Evolutionary conservation across 2,888 invertebrate species (phyloP).

Genomic region (Lycaena phlaeas): DNA sequence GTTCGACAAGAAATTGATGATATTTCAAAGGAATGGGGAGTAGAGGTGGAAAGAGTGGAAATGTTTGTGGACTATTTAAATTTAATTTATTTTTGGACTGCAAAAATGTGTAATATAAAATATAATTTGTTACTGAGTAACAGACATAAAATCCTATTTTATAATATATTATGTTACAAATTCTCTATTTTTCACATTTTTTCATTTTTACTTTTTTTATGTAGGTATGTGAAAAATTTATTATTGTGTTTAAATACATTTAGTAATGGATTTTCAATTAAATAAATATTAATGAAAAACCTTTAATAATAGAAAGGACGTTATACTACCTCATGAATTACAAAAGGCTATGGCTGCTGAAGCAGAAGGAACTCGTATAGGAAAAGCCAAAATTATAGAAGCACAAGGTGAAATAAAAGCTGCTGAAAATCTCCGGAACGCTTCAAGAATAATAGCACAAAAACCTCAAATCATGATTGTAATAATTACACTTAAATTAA

Average conservation of each 20-base stretch:
- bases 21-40: slow-evolving; percentile 67
- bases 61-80: slow-evolving; percentile 47
- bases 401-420: slow-evolving; percentile 46
- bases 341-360: slow-evolving; percentile 51
- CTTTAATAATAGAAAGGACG: slow-evolving; percentile 30
- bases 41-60: slow-evolving; percentile 75
- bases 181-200: too few species aligned
- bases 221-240: too few species aligned
- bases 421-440: slow-evolving; percentile 37
- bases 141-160: too few species aligned
- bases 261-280: too few species aligned
- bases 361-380: slow-evolving; percentile 42
- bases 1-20: slow-evolving; percentile 66
- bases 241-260: too few species aligned
- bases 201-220: too few species aligned
- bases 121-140: too few species aligned
- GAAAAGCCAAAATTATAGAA: slow-evolving; percentile 45
- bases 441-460: slow-evolving; percentile 34
- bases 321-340: slow-evolving; percentile 36
- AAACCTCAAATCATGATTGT: slow-evolving; percentile 43
- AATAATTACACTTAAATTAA: too few species aligned
- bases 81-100: too few species aligned
- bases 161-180: too few species aligned
- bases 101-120: too few species aligned
- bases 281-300: too few species aligned